A percentile compares a stretch with the other conserved stretches of the same genome.
phyloP scores from a whole-genome alignment of 2,888 invertebrate species.

The Tetranychus piercei region DNA sequence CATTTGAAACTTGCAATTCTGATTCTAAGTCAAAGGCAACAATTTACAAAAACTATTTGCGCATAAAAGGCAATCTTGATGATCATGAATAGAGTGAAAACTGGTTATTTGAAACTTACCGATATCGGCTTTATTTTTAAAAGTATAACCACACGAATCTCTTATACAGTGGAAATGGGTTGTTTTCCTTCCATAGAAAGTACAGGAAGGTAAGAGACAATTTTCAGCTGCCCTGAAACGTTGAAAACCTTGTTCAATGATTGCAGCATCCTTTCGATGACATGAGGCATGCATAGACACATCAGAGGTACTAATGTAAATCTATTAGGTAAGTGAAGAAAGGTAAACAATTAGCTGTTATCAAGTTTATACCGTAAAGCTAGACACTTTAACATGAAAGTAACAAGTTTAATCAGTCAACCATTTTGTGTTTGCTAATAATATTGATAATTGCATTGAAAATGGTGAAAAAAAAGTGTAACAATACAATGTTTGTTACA shows the following conservation, averaged over 20 bases:
- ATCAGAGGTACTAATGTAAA: constrained; percentile 94
- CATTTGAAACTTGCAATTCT: too few relatives aligned
- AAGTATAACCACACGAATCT: constrained; percentile 75
- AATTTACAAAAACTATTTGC: not conserved
- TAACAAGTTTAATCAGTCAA: not conserved
- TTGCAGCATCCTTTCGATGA: constrained; percentile 90
- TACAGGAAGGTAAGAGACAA: constrained; percentile 73
- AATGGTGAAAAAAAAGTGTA: too few relatives aligned
- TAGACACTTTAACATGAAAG: too few relatives aligned
- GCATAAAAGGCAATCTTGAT: not conserved
- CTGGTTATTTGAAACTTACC: constrained; percentile 44
- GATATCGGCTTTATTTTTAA: constrained; percentile 99
- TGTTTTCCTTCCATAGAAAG: constrained; percentile 79
- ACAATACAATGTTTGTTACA: too few relatives aligned
- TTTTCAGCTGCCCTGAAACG: constrained; percentile 87
- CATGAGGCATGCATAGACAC: constrained; percentile 99
- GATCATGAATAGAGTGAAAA: not conserved
- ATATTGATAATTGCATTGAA: too few relatives aligned
- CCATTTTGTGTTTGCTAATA: too few relatives aligned
- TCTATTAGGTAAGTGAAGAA: constrained; percentile 31
- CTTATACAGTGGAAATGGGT: constrained; percentile 94
- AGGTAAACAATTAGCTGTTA: not conserved
- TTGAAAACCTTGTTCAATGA: constrained; percentile 92
- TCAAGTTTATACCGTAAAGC: too few relatives aligned
- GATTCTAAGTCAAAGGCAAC: not conserved